Evolutionary conservation across 2,888 invertebrate genomes (phyloP).

Genomic region (Mycalesis mineus): DNA sequence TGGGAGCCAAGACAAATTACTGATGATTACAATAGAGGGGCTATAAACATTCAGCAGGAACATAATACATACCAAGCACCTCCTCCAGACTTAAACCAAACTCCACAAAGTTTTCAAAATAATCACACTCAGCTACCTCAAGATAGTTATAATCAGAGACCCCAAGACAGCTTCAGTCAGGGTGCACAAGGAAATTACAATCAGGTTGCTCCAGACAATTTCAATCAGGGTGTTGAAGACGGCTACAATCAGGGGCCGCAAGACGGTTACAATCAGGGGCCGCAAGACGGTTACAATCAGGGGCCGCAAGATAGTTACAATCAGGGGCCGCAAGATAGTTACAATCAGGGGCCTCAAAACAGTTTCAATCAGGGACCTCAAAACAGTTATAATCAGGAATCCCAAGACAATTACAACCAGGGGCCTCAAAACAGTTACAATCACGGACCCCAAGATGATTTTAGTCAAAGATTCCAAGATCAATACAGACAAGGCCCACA

Average conservation of each 20-base stretch:
- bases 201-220: slow-evolving; percentile 7
- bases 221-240: slow-evolving; percentile 18
- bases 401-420: slow-evolving; percentile 11
- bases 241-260: slow-evolving; percentile 16
- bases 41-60: slow-evolving; percentile 8
- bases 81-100: slow-evolving; percentile 7
- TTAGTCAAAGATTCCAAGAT: slow-evolving; percentile 5
- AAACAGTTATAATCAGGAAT: slow-evolving; percentile 14
- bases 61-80: slow-evolving; percentile 13
- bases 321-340: slow-evolving; percentile 8
- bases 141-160: slow-evolving; percentile 12
- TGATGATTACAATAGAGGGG: slow-evolving; percentile 12
- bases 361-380: slow-evolving; percentile 9
- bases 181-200: slow-evolving; percentile 8
- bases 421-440: slow-evolving; percentile 2
- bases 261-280: not conserved
- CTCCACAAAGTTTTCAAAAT: slow-evolving; percentile 7
- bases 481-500: slow-evolving; percentile 13
- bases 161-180: slow-evolving; percentile 16
- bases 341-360: not conserved
- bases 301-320: slow-evolving; percentile 10
- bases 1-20: slow-evolving; percentile 21
- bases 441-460: slow-evolving; percentile 1
- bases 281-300: slow-evolving; percentile 5
- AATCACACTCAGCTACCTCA: slow-evolving; percentile 10